Base-by-base conservation (phyloP, 2,113 vertebrate species). In the Saguinus midas region DNA sequence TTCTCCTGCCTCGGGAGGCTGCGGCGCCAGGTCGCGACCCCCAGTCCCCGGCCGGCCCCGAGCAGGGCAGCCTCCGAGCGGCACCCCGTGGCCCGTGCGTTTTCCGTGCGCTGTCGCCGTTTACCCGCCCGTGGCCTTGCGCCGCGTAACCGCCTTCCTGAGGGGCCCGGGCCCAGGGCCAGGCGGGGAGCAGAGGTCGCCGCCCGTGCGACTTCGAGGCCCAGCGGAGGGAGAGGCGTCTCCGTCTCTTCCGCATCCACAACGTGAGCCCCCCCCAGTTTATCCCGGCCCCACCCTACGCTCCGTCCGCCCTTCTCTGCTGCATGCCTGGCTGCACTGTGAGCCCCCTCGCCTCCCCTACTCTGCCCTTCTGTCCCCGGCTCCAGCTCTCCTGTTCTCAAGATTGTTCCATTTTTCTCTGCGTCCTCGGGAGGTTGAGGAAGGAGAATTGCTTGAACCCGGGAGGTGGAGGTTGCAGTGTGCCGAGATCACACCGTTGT, bases 231-330 rank as follows among this genome's bases (percentile, higher is more conserved):
- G 32, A 18, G 96, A 43, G 50, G 23, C 1, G 32, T 1, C 99
- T 99, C 91, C 99, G 99, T 97, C 99, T 99, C 98, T 99, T 99
- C 99, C 99, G 99, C 97, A 99, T 99, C 98, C 99, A 99, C 98
- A 99, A 99, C 1, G 99, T 99, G 98, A 98, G 98, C 97, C 98
- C 97, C 86, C 91, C 79, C 37, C 37, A 2, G 64, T 96, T 96
- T 94, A 78, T 89, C 93, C 94, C n/a, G 90, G 90, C 85, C 96
- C 97, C 86, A 8, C 80, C 96, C 85, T 93, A 32, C 1, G 14
- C 87, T 85, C 85, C 89, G 68, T 81, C 5, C 66, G 87, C 93
- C 61, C 86, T 70, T 73, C 93, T 96, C 90, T 94, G 95, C 90
- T 84, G 86, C 93, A 93, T 97, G 96, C 94, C 91, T 92, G 96